Evolutionary conservation across 2,113 vertebrate genomes (phyloP).

Genomic region (Mandrillus leucophaeus): DNA sequence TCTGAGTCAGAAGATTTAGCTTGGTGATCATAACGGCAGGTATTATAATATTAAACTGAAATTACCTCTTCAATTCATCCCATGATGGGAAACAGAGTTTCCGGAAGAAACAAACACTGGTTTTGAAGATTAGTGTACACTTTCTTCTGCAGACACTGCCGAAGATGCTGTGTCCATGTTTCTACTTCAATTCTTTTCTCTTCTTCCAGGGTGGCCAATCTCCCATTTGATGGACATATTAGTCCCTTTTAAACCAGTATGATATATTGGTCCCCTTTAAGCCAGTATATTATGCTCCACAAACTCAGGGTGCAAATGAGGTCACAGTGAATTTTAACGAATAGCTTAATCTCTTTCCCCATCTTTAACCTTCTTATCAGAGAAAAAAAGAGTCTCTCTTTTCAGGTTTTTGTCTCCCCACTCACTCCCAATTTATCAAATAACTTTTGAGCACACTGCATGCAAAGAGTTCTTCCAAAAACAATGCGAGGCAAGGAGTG

Average conservation of each 20-base stretch:
- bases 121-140: neutral
- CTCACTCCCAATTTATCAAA: neutral
- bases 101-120: neutral
- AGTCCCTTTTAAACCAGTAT: neutral
- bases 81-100: neutral
- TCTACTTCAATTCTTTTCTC: neutral
- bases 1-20: neutral
- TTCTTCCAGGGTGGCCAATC: neutral
- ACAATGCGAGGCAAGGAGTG: neutral
- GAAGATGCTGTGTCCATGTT: neutral
- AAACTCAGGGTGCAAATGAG: neutral
- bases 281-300: neutral
- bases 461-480: neutral
- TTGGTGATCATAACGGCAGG: neutral
- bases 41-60: neutral
- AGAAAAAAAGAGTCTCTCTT: neutral
- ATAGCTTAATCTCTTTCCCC: neutral
- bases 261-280: neutral
- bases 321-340: neutral
- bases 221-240: neutral
- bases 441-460: neutral
- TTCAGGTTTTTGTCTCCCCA: neutral
- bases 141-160: neutral
- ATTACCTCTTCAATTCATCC: neutral
- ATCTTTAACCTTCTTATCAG: neutral